Evolutionary conservation across 2,113 vertebrate genomes (phyloP).

Genomic region (Arvicanthis niloticus): DNA sequence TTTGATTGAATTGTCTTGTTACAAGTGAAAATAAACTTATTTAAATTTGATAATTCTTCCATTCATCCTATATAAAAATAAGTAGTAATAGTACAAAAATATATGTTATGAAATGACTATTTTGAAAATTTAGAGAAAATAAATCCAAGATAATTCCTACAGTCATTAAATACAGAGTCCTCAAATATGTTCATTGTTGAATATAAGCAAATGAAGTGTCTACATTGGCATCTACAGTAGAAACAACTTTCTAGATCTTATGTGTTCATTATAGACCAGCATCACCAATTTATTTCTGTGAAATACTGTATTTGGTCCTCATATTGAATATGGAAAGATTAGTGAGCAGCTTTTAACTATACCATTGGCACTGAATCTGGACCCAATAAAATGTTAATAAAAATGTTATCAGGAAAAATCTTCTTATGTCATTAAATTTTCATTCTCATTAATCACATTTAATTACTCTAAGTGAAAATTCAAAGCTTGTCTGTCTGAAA

Average conservation of each 20-base stretch:
- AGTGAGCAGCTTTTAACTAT: not conserved
- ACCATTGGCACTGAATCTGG: slow-evolving; percentile 20
- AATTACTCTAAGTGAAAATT: not conserved
- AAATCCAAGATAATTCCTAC: not conserved
- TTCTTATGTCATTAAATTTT: slow-evolving; percentile 39
- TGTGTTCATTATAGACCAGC: slow-evolving; percentile 58
- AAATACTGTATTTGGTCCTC: not conserved
- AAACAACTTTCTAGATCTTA: not conserved
- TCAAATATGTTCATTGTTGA: slow-evolving; percentile 31
- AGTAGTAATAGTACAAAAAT: not conserved
- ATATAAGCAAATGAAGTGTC: slow-evolving; percentile 49
- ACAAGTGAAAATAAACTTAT: not conserved
- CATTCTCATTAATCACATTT: slow-evolving; percentile 5
- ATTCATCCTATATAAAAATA: not conserved
- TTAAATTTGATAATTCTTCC: slow-evolving; percentile 23
- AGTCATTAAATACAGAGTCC: not conserved
- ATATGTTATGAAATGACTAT: not conserved
- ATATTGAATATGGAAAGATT: slow-evolving; percentile 35
- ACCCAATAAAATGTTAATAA: not conserved
- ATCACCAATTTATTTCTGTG: not conserved
- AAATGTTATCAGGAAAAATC: slow-evolving; percentile 15
- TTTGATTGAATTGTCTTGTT: not conserved
- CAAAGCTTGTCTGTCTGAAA: not conserved
- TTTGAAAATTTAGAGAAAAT: slow-evolving; percentile 26
- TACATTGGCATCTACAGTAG: slow-evolving; percentile 13